Base-by-base conservation (phyloP, 2,113 vertebrate species). In the Zingel zingel region DNA sequence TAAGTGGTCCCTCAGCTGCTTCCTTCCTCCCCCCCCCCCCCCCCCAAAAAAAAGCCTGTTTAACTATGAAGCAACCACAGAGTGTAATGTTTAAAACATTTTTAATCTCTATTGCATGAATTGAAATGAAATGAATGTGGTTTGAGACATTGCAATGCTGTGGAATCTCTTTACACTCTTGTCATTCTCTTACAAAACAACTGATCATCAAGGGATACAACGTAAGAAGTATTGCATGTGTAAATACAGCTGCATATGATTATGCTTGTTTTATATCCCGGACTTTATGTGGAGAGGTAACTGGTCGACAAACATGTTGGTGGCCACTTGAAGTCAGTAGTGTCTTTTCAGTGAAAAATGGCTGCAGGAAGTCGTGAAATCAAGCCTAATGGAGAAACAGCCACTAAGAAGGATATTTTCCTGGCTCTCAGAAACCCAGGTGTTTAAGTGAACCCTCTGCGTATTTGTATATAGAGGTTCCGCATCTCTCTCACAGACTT, bases 1-100 rank as follows among this genome's bases (percentile, higher is more conserved):
- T 87, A 93, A 93, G 90, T 92, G 82, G 82, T 92, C 88, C 91
- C 91, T 91, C 59, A 83, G 93, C 86, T 88, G 80, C 78, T 81
- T 67, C 73, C 62, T 74, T 90, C 84, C 76, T 62, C 76, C 72
- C 30, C 69, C 67, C 53, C 76, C 72, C 30, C 69, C 67, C 53
- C 70, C 76, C 33, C 69, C 74, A 47, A 68, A 81, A 83, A 82
- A 83, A 85, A 65, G 80, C 67, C 73, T 77, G 77, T 73, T 57
- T 74, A 81, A 67, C 86, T 70, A 79, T 33, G 67, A 88, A 85
- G 71, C 74, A 69, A 73, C 86, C 88, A 75, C 69, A 25, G 81
- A 91, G 74, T 58, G 59, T 81, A 76, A 86, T 78, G 79, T 87
- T 89, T 81, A 78, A 83, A 90, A 91, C 80, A 77, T 69, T 86